These are phyloP conservation scores for Drosophila subobscura DNA, from an alignment of 1,140 invertebrate species.

Conservation along the genomic window DNA sequence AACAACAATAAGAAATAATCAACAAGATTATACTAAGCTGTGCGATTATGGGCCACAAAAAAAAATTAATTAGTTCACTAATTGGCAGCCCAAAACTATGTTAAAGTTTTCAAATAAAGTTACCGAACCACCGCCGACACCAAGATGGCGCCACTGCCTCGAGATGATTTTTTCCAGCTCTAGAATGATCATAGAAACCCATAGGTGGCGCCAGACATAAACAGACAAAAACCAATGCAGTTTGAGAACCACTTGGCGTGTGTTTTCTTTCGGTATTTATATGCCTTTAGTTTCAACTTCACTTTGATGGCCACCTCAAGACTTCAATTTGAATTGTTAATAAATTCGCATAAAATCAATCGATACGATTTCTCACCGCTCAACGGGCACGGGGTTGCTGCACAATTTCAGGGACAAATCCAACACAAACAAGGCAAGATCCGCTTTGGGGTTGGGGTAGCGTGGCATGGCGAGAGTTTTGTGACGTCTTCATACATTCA, in stretches of 20 bases:
- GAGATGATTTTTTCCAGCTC: too few relatives aligned
- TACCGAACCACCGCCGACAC: too few relatives aligned
- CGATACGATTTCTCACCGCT: conserved; percentile 35
- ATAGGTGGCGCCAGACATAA: neutral
- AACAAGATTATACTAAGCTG: neutral
- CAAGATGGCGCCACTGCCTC: neutral
- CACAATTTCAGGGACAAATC: conserved; percentile 73
- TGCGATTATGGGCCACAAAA: too few relatives aligned
- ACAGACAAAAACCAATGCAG: neutral
- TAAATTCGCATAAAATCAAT: conserved; percentile 63
- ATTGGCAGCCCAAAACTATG: neutral
- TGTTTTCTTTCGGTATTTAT: conserved; percentile 5
- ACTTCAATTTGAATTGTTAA: conserved; percentile 69
- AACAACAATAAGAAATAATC: neutral
- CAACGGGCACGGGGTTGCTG: conserved; percentile 62
- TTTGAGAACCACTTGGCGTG: neutral
- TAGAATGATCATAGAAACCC: too few relatives aligned
- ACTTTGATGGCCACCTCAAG: conserved; percentile 5
- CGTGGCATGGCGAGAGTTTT: too few relatives aligned
- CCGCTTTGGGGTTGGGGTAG: conserved; percentile 5
- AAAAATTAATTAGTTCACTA: too few relatives aligned
- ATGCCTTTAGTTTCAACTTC: conserved; percentile 37
- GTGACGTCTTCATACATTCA: conserved; percentile 12
- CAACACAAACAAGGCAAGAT: conserved; percentile 23
- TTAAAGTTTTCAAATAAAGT: neutral